A percentile compares a stretch with the other conserved stretches of the same genome.
Conservation (phyloP, 2,797 vertebrate genomes). For the Poeciliopsis gracilis region DNA sequence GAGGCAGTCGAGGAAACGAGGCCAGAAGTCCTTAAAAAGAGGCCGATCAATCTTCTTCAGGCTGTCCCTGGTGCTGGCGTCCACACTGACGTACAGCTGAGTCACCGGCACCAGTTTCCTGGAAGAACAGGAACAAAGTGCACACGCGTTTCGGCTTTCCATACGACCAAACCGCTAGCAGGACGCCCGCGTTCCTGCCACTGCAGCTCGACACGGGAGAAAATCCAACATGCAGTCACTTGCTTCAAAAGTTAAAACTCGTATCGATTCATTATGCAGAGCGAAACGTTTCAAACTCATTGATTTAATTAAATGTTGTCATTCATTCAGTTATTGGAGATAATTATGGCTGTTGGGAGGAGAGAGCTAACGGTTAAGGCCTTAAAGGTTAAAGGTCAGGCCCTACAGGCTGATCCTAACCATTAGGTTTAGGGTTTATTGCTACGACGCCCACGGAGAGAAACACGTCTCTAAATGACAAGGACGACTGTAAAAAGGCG, state of each 20-base stretch:
- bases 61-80: conserved; percentile 93
- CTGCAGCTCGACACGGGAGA: background rate
- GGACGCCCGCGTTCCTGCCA: background rate
- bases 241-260: background rate
- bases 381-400: too few species aligned
- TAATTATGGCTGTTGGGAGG: too few species aligned
- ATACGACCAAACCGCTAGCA: background rate
- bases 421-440: too few species aligned
- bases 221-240: background rate
- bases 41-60: conserved; percentile 94
- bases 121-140: conserved; percentile 15
- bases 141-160: background rate
- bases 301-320: too few species aligned
- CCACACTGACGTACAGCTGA: conserved; percentile 95
- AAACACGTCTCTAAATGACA: background rate
- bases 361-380: too few species aligned
- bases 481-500: background rate
- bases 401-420: too few species aligned
- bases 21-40: conserved; percentile 98
- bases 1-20: conserved; percentile 91
- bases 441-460: background rate
- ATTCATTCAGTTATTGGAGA: too few species aligned
- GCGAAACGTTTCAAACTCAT: background rate
- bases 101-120: conserved; percentile 93
- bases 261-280: background rate